Base-by-base conservation (phyloP, 2,797 vertebrate species). In the Myripristis murdjan region DNA sequence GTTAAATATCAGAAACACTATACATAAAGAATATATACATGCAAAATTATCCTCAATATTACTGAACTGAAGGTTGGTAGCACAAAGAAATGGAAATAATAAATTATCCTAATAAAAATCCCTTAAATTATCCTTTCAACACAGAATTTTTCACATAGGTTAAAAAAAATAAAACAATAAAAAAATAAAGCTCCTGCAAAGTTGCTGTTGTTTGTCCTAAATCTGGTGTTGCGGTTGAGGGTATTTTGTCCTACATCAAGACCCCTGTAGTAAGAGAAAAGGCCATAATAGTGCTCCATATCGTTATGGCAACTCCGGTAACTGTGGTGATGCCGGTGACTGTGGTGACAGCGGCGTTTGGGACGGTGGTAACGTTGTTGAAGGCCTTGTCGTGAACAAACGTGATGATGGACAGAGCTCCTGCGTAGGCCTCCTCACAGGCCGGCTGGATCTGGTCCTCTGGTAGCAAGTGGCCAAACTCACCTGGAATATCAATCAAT, bases 391-490 rank as follows among this genome's bases (percentile, higher is more conserved):
- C 68, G 41, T 93, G 75, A 6, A 92, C 73, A 16, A 93, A 84
- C 31, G 90, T 90, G 48, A 95, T 88, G 68, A 95, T 87, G 0
- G 84, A 87, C 15, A 84, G 85, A 18, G 93, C 92, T 48, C 93
- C 93, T 5, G 73, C 67, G 80, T 87, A 91, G n/a, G 90, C 91
- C 79, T 95, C 95, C 78, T 96, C 92, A 18, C 94, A 95, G 0
- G 93, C 91, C 1, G 91, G 88, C 79, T 94, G 89, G 66, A 95
- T 96, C 91, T 95, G 94, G 0, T 89, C 18, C 59, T 91, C 8
- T 0, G 93, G 94, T 22, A 96, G 87, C 64, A 86, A 0, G 81
- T 96, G 94, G 35, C 89, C 78, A 0, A 92, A 6, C 24, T 88
- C 67, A 1, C 92, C 94, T 0, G 64, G 31, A 60, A 39, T 16